Conservation (phyloP, 1,140 invertebrate genomes). For the Delia radicum region DNA sequence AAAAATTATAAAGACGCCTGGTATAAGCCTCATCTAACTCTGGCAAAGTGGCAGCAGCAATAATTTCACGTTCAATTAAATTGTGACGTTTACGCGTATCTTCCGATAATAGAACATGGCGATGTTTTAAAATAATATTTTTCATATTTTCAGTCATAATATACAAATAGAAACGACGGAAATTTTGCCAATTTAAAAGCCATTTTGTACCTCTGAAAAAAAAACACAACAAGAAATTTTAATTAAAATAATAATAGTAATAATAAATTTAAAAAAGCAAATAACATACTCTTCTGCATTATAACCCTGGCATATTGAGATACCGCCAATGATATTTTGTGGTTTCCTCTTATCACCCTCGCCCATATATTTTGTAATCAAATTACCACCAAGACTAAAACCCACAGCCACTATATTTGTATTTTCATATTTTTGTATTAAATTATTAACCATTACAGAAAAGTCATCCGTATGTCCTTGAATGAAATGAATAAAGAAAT, state of each 20-base stretch:
- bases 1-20: slow-evolving; percentile 74
- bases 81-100: slow-evolving; percentile 69
- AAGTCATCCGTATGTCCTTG: slow-evolving; percentile 85
- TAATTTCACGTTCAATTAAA: slow-evolving; percentile 77
- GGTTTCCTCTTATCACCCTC: slow-evolving; percentile 67
- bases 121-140: slow-evolving; percentile 77
- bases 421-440: slow-evolving; percentile 70
- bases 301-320: slow-evolving; percentile 91
- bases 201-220: slow-evolving; percentile 70
- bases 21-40: slow-evolving; percentile 89
- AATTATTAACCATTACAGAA: slow-evolving; percentile 73
- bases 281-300: slow-evolving; percentile 80
- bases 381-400: slow-evolving; percentile 87
- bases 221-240: background rate
- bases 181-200: slow-evolving; percentile 82
- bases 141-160: slow-evolving; percentile 91
- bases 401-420: slow-evolving; percentile 81
- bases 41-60: slow-evolving; percentile 79
- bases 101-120: slow-evolving; percentile 71
- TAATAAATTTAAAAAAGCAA: background rate
- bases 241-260: background rate
- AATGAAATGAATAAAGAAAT: background rate
- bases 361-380: slow-evolving; percentile 86
- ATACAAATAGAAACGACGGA: slow-evolving; percentile 85
- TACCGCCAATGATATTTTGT: slow-evolving; percentile 75